Evolutionary conservation across 2,113 vertebrate species (phyloP).

Genomic region (Glaucomys volans): DNA sequence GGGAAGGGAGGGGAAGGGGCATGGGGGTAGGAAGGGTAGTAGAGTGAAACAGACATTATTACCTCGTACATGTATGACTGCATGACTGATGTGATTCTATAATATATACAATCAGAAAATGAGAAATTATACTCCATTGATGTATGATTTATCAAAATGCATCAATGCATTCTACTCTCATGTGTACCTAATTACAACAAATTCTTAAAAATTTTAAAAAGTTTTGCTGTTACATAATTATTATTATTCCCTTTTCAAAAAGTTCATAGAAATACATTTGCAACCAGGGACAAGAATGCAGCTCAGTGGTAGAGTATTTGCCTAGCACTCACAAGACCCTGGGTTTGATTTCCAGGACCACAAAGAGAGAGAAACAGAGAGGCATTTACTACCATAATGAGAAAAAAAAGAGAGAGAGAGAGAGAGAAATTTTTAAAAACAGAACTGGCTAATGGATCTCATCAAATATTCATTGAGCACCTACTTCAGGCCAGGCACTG

Average conservation of each 20-base stretch:
- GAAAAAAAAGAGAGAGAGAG: neutral
- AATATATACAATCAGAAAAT: no score
- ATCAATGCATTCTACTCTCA: no score
- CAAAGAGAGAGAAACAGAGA: neutral
- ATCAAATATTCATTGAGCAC: neutral
- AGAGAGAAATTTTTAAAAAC: neutral
- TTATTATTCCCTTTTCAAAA: neutral
- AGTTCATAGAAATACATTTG: constrained; percentile 6
- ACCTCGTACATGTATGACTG: no score
- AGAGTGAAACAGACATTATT: no score
- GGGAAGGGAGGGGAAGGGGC: no score
- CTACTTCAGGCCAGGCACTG: neutral
- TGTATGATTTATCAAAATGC: no score
- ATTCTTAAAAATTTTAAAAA: no score
- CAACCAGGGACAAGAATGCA: neutral
- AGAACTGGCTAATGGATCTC: neutral
- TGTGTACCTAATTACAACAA: no score
- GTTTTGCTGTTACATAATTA: neutral
- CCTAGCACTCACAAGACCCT: neutral
- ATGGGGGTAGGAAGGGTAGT: no score
- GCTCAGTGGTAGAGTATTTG: neutral
- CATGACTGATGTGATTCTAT: no score
- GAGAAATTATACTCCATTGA: no score
- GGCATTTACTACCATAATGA: neutral
- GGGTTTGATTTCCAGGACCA: neutral